Evolutionary conservation across 2,797 vertebrate species (phyloP).

Genomic region (Rhinichthys osculus): DNA sequence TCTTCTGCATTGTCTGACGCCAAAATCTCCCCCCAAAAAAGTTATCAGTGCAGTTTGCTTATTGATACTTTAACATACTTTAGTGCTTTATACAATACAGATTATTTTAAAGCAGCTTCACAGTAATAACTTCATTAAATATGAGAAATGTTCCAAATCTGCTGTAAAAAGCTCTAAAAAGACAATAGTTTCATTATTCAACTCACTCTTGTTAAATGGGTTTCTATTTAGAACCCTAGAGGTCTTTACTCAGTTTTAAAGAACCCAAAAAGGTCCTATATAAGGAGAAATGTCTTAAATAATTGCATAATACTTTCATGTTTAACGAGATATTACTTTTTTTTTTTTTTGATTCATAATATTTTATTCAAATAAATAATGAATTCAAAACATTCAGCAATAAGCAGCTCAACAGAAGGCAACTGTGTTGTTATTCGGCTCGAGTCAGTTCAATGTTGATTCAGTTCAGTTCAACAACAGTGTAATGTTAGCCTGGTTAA

Average conservation of each 20-base stretch:
- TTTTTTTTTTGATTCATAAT: not conserved
- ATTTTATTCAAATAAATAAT: too few relatives aligned
- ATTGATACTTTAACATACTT: not conserved
- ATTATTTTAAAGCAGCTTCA: not conserved
- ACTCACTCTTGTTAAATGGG: too few relatives aligned
- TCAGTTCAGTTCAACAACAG: too few relatives aligned
- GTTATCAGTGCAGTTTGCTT: not conserved
- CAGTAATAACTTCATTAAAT: not conserved
- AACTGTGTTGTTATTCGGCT: too few relatives aligned
- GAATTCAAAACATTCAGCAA: too few relatives aligned
- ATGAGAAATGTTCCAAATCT: not conserved
- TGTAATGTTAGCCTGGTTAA: too few relatives aligned
- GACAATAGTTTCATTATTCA: not conserved
- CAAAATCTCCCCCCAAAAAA: not conserved
- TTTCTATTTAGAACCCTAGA: too few relatives aligned
- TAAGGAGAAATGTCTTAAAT: not conserved
- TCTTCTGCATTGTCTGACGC: not conserved
- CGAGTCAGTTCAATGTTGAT: too few relatives aligned
- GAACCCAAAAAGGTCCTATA: not conserved
- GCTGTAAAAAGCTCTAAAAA: not conserved
- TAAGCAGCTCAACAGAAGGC: too few relatives aligned
- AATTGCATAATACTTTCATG: too few relatives aligned
- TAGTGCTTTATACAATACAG: not conserved
- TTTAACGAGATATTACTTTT: not conserved
- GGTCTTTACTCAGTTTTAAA: not conserved